Conservation (phyloP, 2,797 vertebrate genomes). For the Cynodonichthys magdalenae region DNA sequence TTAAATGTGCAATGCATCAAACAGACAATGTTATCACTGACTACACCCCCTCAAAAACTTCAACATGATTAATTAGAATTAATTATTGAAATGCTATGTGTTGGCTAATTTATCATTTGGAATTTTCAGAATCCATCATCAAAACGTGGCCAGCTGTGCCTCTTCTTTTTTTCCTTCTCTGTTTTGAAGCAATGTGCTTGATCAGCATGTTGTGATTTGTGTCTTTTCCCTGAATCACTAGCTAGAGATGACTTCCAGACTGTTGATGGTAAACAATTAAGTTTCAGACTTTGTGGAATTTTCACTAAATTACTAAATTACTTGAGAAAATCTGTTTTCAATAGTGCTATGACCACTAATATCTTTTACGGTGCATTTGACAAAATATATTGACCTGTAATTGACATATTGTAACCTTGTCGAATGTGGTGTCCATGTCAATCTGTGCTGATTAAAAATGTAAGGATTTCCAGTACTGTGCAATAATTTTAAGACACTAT, state of each 20-base stretch:
- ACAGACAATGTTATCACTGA: slow-evolving; percentile 75
- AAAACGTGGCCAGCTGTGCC: slow-evolving; percentile 67
- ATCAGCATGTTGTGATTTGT: slow-evolving; percentile 73
- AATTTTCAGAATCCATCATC: slow-evolving; percentile 79
- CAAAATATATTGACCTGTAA: slow-evolving; percentile 46
- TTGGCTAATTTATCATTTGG: slow-evolving; percentile 80
- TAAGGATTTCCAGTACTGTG: slow-evolving; percentile 12
- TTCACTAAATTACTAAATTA: slow-evolving; percentile 23
- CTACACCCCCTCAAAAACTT: slow-evolving; percentile 72
- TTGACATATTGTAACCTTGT: slow-evolving; percentile 31
- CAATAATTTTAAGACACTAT: neutral
- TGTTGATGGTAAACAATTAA: slow-evolving; percentile 69
- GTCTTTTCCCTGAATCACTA: slow-evolving; percentile 49
- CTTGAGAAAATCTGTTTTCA: slow-evolving; percentile 34
- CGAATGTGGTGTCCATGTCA: neutral
- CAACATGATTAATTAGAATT: slow-evolving; percentile 82
- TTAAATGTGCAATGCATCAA: slow-evolving; percentile 78
- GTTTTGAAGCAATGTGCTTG: slow-evolving; percentile 51
- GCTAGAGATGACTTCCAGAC: slow-evolving; percentile 51
- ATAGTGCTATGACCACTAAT: slow-evolving; percentile 36
- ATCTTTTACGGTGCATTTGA: slow-evolving; percentile 55
- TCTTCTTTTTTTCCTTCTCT: slow-evolving; percentile 9
- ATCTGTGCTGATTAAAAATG: slow-evolving; percentile 28
- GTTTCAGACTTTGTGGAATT: slow-evolving; percentile 48
- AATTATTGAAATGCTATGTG: slow-evolving; percentile 76